Percentiles rank a stretch among this genome's conserved stretches.
Conservation (phyloP, 2,888 invertebrate species). For the Pecten maximus region DNA sequence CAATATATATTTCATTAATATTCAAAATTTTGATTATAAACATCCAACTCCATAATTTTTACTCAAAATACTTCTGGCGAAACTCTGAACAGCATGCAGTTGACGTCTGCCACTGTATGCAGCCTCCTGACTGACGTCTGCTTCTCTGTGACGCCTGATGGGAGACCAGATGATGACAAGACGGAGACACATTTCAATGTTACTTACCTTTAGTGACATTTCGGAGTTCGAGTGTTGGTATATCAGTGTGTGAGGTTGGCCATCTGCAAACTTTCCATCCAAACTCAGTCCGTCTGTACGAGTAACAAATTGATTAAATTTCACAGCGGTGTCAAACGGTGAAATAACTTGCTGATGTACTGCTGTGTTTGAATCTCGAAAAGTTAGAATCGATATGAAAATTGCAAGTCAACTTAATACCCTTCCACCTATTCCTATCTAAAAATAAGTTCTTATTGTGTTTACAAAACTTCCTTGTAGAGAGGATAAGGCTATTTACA, state of each 20-base stretch:
- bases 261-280: constrained; percentile 71
- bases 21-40: not conserved
- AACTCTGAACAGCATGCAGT: too few relatives aligned
- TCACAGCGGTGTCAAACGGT: not conserved
- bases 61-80: not conserved
- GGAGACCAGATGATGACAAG: not conserved
- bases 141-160: not conserved
- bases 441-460: too few relatives aligned
- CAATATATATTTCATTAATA: not conserved
- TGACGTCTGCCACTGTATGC: not conserved
- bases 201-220: constrained; percentile 72
- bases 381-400: too few relatives aligned
- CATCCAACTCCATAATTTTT: not conserved
- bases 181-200: constrained; percentile 26
- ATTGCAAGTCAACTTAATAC: too few relatives aligned
- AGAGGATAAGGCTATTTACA: too few relatives aligned
- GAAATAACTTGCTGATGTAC: too few relatives aligned
- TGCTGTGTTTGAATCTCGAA: too few relatives aligned
- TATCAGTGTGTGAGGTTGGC: constrained; percentile 69
- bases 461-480: too few relatives aligned
- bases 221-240: constrained; percentile 66
- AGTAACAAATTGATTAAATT: not conserved
- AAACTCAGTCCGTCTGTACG: constrained; percentile 69
- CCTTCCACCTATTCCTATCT: too few relatives aligned
- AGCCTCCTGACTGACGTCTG: too few relatives aligned